Conservation (phyloP, 1,140 invertebrate species). For the Drosophila serrata region DNA sequence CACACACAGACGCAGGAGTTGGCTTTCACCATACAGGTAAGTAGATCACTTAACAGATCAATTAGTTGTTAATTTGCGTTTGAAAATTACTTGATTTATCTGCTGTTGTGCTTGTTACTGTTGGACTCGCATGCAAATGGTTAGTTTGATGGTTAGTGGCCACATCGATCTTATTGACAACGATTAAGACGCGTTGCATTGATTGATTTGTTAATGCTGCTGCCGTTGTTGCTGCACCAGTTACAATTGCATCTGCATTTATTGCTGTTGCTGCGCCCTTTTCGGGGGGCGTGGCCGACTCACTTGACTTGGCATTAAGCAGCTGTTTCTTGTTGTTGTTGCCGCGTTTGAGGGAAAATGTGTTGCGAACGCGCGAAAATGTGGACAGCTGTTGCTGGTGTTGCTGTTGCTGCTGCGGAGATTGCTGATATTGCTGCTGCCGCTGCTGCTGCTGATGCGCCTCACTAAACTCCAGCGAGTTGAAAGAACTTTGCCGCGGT, state of each 20-base stretch:
- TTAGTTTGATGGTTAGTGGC: constrained; percentile 59
- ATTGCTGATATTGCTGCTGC: constrained; percentile 7
- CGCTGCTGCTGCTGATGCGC: constrained; percentile 65
- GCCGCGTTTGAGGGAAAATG: constrained; percentile 68
- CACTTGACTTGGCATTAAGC: constrained; percentile 71
- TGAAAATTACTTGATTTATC: constrained; percentile 67
- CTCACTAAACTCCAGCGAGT: constrained; percentile 68
- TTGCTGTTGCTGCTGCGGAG: constrained; percentile 23
- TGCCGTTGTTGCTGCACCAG: constrained; percentile 30
- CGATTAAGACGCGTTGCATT: constrained; percentile 71
- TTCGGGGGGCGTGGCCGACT: constrained; percentile 52
- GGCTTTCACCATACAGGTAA: constrained; percentile 28
- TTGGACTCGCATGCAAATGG: constrained; percentile 64
- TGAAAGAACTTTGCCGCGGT: constrained; percentile 77
- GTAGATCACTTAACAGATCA: constrained; percentile 23
- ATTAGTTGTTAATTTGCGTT: constrained; percentile 32
- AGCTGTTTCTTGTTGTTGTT: constrained; percentile 47
- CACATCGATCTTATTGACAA: constrained; percentile 72
- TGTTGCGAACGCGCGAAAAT: constrained; percentile 83
- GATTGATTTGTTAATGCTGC: constrained; percentile 44
- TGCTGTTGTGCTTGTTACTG: constrained; percentile 30
- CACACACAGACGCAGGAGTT: constrained; percentile 22
- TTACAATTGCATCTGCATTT: constrained; percentile 24
- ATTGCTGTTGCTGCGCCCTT: constrained; percentile 21
- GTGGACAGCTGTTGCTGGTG: constrained; percentile 75